Evolutionary conservation across 2,797 vertebrate genomes (phyloP), one percentile per base, ranked within the genome.

Genomic region (Artibeus lituratus): DNA sequence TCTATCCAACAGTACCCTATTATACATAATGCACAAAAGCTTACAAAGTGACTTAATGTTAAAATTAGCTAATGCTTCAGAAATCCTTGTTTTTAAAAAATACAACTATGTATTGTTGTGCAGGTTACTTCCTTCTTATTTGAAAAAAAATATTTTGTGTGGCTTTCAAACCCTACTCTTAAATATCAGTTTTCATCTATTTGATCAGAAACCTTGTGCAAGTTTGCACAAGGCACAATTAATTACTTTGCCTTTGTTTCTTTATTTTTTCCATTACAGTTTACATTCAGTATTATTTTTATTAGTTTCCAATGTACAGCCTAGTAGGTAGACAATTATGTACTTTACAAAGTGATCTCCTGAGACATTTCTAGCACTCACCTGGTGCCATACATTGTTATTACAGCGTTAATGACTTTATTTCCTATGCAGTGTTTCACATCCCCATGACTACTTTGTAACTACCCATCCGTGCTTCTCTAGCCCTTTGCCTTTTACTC

Each of bases 61-160:
- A 55, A 39, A 88, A 76, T 85, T 87, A 69, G 8, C 19, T 57
- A 92, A 12, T 26, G 39, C 81, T 94, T 77, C 18, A 11, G 53
- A 95, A 83, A 35, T 70, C 21, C 29, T 65, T 57, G 18, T 80
- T 86, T 92, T 92, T 80, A 83, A n/a, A 51, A 39, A 85, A 51
- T 59, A 16, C 22, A 53, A 47, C 14, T 70, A 16, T 88, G 12
- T 77, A n/a, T n/a, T n/a, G 29, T n/a, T 18, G 70, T 65, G 83
- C 55, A 47, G 21, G 11, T 39, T 47, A 73, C 73, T 81, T 96
- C 65, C 29, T 91, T 94, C 35, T 74, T 44, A 18, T 67, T 49
- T 73, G n/a, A n/a, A 80, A 95, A 53, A 77, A 77, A 53, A 87
- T 94, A 92, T 69, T 90, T 96, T 90, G 62, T 55, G 51, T 65